Evolutionary conservation across 1,140 invertebrate genomes (phyloP), one percentile per base, ranked within the genome.

Genomic region (Globodera rostochiensis): DNA sequence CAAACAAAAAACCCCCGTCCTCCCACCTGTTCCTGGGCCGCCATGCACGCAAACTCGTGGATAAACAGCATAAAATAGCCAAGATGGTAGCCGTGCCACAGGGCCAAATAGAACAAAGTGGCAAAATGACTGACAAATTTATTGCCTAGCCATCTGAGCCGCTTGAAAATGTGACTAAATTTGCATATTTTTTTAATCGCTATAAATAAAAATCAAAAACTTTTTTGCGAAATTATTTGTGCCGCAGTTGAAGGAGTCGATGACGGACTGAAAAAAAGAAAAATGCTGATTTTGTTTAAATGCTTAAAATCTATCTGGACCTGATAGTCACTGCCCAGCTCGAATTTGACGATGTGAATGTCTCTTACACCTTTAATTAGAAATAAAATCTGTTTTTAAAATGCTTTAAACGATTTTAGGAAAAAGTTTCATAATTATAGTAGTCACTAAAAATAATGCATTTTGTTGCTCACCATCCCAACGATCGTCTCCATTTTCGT

Each of bases 51-150:
- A 73, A 92, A 91, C 84, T 92, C 91, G 67, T 91, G 86, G 74
- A 90, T 86, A 85, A 92, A 92, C 71, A 90, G 90, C 75, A 91
- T 86, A 84, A 91, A 92, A 82, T 92, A 92, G 21, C 91, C 91
- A 36, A 91, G 87, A 80, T 91, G 88, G 47, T 91, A 83, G 15
- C 91, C 91, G 84, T 92, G 91, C 91, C 91, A 92, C 11, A 91
- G 36, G 13, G 91, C 91, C 73, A 92, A 86, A 85, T 91, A 92
- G 7, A 88, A 79, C 53, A 92, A 82, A 5, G 91, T 91, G 4
- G 90, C 74, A 7, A 84, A 25, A 77, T 92, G 91, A 9, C 91
- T 91, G 50, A 91, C 46, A n/a, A 87, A 74, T 66, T 90, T 91
- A 80, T 88, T 92, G 11, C 91, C 91, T 5, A 92, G 82, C 85